Percentiles rank a stretch among this genome's conserved stretches.
Evolutionary conservation across 2,888 invertebrate genomes (phyloP).

Genomic region (Trichopria drosophilae): DNA sequence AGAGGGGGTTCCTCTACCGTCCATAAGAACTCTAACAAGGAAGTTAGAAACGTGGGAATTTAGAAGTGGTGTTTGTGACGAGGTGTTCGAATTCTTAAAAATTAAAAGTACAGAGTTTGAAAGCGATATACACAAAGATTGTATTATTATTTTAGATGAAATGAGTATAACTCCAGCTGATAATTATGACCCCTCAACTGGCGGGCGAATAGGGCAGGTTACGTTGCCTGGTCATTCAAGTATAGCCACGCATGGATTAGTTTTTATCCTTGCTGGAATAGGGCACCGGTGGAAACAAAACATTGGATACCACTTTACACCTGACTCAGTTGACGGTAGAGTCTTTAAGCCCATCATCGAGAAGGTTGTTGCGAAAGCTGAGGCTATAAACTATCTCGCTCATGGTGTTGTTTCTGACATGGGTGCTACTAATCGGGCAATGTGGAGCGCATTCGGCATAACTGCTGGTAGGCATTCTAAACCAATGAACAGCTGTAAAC

Average conservation of each 20-base stretch:
- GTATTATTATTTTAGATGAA: slow-evolving; percentile 23
- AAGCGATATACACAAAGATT: slow-evolving; percentile 25
- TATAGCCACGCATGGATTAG: slow-evolving; percentile 24
- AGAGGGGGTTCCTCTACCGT: slow-evolving; percentile 33
- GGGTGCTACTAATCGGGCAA: slow-evolving; percentile 1
- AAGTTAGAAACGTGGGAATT: slow-evolving; percentile 22
- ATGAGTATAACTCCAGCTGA: slow-evolving; percentile 22
- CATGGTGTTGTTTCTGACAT: slow-evolving; percentile 6
- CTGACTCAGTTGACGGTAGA: slow-evolving; percentile 5
- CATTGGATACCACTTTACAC: slow-evolving; percentile 28
- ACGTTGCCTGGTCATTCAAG: slow-evolving; percentile 26
- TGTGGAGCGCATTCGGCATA: slow-evolving; percentile 5
- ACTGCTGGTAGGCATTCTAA: background rate
- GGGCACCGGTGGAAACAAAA: slow-evolving; percentile 31
- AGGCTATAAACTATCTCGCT: background rate
- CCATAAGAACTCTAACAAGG: slow-evolving; percentile 29
- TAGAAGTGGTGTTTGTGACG: slow-evolving; percentile 17
- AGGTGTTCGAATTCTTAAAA: slow-evolving; percentile 20
- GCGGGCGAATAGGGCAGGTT: slow-evolving; percentile 21
- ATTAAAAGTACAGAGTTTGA: slow-evolving; percentile 29
- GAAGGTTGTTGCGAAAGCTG: slow-evolving; percentile 1
- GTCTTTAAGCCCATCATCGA: background rate
- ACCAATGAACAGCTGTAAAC: background rate
- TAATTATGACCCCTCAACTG: slow-evolving; percentile 17
- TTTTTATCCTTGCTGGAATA: slow-evolving; percentile 31